These are phyloP conservation scores for Artemia sinica DNA, from an alignment of 2,888 invertebrate species.

Conservation along the genomic window DNA sequence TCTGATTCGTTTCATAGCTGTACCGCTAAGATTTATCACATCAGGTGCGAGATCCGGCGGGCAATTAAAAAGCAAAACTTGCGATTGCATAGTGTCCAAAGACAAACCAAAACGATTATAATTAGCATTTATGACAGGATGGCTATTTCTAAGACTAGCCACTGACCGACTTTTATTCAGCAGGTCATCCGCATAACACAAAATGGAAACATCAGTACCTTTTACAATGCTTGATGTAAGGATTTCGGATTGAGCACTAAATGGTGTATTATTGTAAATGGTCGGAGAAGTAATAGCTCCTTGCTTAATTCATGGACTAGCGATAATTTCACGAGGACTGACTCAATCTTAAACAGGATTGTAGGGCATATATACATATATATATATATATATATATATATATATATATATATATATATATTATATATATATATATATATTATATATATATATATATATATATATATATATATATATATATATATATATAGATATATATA, in stretches of 20 bases:
- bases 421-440: no score
- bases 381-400: no score
- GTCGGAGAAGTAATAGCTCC: neutral
- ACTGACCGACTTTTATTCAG: neutral
- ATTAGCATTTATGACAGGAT: neutral
- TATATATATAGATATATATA: no score
- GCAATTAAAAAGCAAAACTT: neutral
- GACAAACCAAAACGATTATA: neutral
- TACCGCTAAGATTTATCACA: neutral
- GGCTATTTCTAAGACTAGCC: neutral
- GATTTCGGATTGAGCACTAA: neutral
- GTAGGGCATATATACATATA: no score
- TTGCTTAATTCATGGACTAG: neutral
- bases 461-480: no score
- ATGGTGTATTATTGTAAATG: neutral
- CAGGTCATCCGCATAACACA: neutral
- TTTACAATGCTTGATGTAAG: neutral
- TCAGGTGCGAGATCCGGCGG: neutral
- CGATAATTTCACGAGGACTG: no score
- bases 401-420: no score
- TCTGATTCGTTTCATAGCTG: neutral
- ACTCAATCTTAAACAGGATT: no score
- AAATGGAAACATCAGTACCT: neutral
- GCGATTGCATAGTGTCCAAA: neutral
- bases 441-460: no score